Evolutionary conservation across 2,888 invertebrate species (phyloP).

Genomic region (Troides oblongomaculatus): DNA sequence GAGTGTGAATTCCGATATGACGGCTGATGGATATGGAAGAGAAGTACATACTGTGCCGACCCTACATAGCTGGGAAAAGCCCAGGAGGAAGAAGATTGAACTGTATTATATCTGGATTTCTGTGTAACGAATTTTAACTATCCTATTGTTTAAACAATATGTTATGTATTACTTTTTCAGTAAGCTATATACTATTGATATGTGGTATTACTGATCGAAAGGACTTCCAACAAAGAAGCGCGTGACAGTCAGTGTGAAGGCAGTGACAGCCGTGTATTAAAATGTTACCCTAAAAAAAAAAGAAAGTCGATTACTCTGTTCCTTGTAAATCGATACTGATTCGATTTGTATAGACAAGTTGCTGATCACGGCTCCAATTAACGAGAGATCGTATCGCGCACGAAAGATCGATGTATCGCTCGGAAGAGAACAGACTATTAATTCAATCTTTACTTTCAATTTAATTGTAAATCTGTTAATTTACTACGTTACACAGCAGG

Average conservation of each 20-base stretch:
- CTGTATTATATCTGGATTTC: too few relatives aligned
- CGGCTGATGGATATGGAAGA: too few relatives aligned
- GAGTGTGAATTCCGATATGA: too few relatives aligned
- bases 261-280: background rate
- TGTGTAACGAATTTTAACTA: too few relatives aligned
- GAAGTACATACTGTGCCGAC: too few relatives aligned
- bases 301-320: background rate
- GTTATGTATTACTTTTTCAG: too few relatives aligned
- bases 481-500: background rate
- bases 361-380: conserved; percentile 17
- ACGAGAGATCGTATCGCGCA: conserved; percentile 12
- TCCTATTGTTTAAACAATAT: too few relatives aligned
- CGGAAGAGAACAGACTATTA: background rate
- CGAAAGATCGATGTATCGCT: background rate
- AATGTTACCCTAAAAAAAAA: background rate
- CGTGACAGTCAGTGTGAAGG: background rate
- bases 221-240: too few relatives aligned
- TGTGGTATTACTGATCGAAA: too few relatives aligned
- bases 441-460: conserved; percentile 12
- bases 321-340: conserved; percentile 5
- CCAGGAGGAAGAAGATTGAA: too few relatives aligned
- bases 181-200: too few relatives aligned
- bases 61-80: too few relatives aligned
- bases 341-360: conserved; percentile 20
- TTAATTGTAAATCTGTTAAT: background rate